phyloP scores from a whole-genome alignment of 92 coral and sea anemone genomes.

The Epizoanthus scotinus region DNA sequence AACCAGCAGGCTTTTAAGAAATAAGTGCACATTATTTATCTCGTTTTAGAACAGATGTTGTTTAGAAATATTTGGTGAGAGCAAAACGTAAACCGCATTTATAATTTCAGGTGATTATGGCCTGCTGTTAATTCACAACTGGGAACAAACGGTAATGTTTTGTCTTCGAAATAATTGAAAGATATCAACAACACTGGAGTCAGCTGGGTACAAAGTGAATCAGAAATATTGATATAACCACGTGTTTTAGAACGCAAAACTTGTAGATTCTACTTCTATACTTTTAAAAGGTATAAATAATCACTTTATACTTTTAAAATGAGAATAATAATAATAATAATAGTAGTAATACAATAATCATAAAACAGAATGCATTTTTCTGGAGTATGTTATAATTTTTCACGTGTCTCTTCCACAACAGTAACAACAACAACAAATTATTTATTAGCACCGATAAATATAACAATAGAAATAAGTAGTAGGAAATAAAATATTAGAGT shows the following conservation, averaged over 20 bases:
- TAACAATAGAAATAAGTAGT: too few species aligned
- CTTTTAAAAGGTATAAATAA: too few species aligned
- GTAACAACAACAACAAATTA: too few species aligned
- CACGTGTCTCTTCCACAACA: too few species aligned
- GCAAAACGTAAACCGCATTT: constrained; percentile 7
- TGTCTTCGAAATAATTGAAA: constrained; percentile 17
- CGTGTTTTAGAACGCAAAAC: not conserved
- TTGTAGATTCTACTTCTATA: too few species aligned
- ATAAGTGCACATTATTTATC: not conserved
- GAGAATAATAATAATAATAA: too few species aligned
- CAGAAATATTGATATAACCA: not conserved
- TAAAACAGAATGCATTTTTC: too few species aligned
- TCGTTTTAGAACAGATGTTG: not conserved
- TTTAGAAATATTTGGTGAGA: not conserved
- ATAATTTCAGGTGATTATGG: not conserved
- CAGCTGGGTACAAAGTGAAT: not conserved
- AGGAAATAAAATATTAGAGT: too few species aligned
- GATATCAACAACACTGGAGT: not conserved
- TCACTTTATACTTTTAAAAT: too few species aligned
- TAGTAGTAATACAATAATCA: too few species aligned
- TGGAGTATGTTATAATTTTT: too few species aligned
- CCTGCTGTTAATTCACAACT: constrained; percentile 5
- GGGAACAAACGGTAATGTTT: constrained; percentile 4
- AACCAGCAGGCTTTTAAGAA: not conserved
- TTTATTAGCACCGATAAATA: too few species aligned